These are phyloP conservation scores for Falco novaeseelandiae DNA, from an alignment of 2,797 vertebrate genomes.

Conservation along the genomic window DNA sequence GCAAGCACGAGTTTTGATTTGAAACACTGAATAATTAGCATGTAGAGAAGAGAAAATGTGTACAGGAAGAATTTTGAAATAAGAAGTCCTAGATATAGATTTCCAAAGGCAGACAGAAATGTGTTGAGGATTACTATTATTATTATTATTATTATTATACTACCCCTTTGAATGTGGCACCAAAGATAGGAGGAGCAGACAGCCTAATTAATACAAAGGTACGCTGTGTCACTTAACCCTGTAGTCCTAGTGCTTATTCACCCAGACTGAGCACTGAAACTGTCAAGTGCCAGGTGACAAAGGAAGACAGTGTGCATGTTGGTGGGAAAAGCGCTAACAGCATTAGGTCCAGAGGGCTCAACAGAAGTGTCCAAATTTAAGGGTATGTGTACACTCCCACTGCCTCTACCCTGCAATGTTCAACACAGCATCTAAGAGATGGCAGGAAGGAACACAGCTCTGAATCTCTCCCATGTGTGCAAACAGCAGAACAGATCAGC, in stretches of 20 bases:
- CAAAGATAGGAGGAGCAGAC: not conserved
- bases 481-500: not conserved
- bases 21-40: not conserved
- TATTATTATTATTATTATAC: not conserved
- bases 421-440: not conserved
- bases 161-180: not conserved
- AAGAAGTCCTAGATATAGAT: not conserved
- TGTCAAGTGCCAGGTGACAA: not conserved
- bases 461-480: not conserved
- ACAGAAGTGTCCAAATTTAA: not conserved
- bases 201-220: constrained; percentile 14
- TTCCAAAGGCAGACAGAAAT: constrained; percentile 3
- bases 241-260: not conserved
- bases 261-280: not conserved
- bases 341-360: not conserved
- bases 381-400: not conserved
- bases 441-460: not conserved
- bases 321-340: not conserved
- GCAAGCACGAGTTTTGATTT: not conserved
- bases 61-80: not conserved
- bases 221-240: not conserved
- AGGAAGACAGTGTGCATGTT: not conserved
- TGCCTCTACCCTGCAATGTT: not conserved
- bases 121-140: not conserved
- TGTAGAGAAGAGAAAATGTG: not conserved